Conservation (phyloP, 2,888 invertebrate species). For the Latheticus oryzae region DNA sequence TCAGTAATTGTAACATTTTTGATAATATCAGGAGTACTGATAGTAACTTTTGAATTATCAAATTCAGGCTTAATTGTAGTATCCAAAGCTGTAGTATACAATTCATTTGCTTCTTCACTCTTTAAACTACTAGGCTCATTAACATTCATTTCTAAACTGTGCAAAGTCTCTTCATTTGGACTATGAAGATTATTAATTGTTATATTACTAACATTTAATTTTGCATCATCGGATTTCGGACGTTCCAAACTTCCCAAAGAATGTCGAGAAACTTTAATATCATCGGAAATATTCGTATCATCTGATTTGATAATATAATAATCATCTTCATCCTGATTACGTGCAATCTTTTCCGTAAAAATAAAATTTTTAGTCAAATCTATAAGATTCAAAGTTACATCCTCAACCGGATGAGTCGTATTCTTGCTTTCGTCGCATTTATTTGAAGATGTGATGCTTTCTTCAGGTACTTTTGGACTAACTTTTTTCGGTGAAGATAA, state of each 20-base stretch:
- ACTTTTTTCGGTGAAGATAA: constrained; percentile 23
- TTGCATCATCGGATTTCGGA: constrained; percentile 65
- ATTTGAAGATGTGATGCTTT: constrained; percentile 5
- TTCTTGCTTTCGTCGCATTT: constrained; percentile 50
- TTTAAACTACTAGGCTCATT: constrained; percentile 62
- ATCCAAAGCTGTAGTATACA: constrained; percentile 68
- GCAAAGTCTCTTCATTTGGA: constrained; percentile 45
- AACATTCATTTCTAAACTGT: constrained; percentile 54
- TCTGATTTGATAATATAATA: constrained; percentile 55
- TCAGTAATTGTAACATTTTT: constrained; percentile 63
- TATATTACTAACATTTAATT: constrained; percentile 54
- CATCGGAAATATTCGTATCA: constrained; percentile 74
- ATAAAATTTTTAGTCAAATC: constrained; percentile 57
- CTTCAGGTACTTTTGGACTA: constrained; percentile 25
- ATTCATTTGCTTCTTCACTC: constrained; percentile 64
- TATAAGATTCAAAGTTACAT: constrained; percentile 34
- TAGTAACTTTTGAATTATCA: constrained; percentile 65
- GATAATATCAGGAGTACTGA: constrained; percentile 64
- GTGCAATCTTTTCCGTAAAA: constrained; percentile 56
- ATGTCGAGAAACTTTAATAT: constrained; percentile 73
- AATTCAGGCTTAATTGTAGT: constrained; percentile 63
- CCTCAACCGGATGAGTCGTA: constrained; percentile 34
- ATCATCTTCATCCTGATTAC: constrained; percentile 50
- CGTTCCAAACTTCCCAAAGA: constrained; percentile 73
- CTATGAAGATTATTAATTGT: constrained; percentile 54